phyloP scores from a whole-genome alignment of 2,113 vertebrate species.

The Pholis gunnellus region DNA sequence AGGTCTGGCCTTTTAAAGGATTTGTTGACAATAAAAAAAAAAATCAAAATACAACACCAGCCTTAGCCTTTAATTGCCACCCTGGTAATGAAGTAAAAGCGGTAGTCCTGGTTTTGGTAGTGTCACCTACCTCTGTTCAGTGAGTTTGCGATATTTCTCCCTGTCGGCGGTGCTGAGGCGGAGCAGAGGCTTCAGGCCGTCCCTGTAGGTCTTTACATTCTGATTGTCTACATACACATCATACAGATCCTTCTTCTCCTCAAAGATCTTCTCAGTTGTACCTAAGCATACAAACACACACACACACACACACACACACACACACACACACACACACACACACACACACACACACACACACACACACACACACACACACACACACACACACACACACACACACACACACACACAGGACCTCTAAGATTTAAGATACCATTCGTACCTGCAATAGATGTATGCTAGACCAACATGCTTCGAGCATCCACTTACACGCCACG shows the following conservation, averaged over 20 bases:
- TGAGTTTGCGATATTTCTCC: slow-evolving; percentile 93
- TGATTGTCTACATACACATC: slow-evolving; percentile 97
- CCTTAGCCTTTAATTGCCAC: not conserved
- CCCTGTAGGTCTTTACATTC: slow-evolving; percentile 92
- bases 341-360: slow-evolving; percentile 47
- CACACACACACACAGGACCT: slow-evolving; percentile 42
- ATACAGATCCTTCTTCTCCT: slow-evolving; percentile 94
- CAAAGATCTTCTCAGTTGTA: slow-evolving; percentile 97
- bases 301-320: slow-evolving; percentile 46
- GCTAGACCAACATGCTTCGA: not conserved
- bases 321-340: slow-evolving; percentile 36
- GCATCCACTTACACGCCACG: slow-evolving; percentile 90
- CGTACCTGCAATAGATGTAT: not conserved
- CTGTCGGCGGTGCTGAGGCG: slow-evolving; percentile 91
- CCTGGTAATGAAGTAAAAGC: not conserved
- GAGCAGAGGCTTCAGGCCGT: slow-evolving; percentile 91
- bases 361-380: slow-evolving; percentile 31
- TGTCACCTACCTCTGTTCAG: slow-evolving; percentile 89
- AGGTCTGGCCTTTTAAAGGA: not conserved
- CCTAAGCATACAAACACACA: slow-evolving; percentile 80
- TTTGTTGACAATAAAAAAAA: not conserved
- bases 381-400: slow-evolving; percentile 43
- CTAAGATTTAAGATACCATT: not conserved
- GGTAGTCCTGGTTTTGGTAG: not conserved
- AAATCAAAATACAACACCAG: not conserved